Evolutionary conservation across 2,113 vertebrate genomes (phyloP).

Genomic region (Psilopsiagon aymara): DNA sequence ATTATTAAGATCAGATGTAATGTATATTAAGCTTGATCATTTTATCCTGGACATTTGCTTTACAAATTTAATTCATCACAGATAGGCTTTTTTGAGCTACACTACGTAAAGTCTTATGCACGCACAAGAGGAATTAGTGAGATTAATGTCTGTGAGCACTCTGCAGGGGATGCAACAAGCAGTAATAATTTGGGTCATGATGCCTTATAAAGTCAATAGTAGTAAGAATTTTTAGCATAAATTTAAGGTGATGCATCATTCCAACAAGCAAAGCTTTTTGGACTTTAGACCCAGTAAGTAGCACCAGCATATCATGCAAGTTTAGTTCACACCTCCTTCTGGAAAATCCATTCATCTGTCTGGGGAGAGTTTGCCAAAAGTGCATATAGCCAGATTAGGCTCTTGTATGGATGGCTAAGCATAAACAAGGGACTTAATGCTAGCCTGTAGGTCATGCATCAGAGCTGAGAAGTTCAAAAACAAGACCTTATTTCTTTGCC

Average conservation of each 20-base stretch:
- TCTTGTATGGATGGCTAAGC: not conserved
- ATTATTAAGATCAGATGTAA: not conserved
- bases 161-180: not conserved
- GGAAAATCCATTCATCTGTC: slow-evolving; percentile 4
- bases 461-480: not conserved
- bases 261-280: not conserved
- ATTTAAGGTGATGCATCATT: not conserved
- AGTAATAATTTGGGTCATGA: not conserved
- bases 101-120: not conserved
- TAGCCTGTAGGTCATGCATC: not conserved
- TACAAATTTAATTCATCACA: slow-evolving; percentile 9
- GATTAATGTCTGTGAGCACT: not conserved
- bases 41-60: not conserved
- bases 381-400: not conserved
- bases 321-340: not conserved
- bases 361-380: slow-evolving; percentile 5
- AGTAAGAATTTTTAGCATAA: not conserved
- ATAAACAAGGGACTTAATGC: slow-evolving; percentile 42
- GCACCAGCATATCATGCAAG: not conserved
- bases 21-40: not conserved
- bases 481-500: not conserved
- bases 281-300: not conserved
- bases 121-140: slow-evolving; percentile 18
- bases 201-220: not conserved
- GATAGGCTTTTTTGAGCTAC: not conserved